These are phyloP conservation scores for Boulengeromyrus knoepffleri DNA, from an alignment of 2,113 vertebrate species.

Conservation along the genomic window DNA sequence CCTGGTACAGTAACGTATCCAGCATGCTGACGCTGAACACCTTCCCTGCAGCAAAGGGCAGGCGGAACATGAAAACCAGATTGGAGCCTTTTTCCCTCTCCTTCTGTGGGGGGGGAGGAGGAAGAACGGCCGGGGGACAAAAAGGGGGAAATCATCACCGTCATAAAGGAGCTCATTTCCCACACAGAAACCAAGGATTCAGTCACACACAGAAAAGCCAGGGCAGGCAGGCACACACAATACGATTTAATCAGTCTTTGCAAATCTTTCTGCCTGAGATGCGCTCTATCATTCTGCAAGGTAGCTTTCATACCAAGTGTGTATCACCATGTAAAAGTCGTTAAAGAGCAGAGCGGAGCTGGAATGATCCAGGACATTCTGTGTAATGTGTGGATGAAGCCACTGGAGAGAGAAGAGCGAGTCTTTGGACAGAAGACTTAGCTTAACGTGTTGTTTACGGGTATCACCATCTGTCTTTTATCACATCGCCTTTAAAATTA, in stretches of 20 bases:
- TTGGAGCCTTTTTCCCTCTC: constrained; percentile 74
- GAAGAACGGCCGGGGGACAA: not conserved
- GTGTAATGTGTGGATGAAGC: not conserved
- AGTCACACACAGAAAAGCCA: not conserved
- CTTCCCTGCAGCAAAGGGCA: constrained; percentile 73
- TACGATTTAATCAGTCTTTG: not conserved
- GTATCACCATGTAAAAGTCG: not conserved
- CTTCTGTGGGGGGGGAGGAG: constrained; percentile 48
- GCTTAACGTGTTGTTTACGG: not conserved
- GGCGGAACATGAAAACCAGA: constrained; percentile 74
- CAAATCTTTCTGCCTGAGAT: not conserved
- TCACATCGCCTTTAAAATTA: not conserved
- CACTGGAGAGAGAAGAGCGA: not conserved
- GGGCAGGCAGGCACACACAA: no score
- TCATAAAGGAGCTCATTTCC: not conserved
- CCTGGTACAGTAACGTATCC: constrained; percentile 75
- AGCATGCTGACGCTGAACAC: constrained; percentile 78
- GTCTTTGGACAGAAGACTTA: not conserved
- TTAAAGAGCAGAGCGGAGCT: not conserved
- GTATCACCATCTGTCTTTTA: not conserved
- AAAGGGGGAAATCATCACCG: not conserved
- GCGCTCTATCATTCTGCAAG: not conserved
- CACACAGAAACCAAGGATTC: not conserved
- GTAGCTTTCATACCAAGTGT: not conserved
- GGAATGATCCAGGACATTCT: not conserved